Conservation (phyloP, 2,113 vertebrate species). For the Sterrhoptilus dennistouni region DNA sequence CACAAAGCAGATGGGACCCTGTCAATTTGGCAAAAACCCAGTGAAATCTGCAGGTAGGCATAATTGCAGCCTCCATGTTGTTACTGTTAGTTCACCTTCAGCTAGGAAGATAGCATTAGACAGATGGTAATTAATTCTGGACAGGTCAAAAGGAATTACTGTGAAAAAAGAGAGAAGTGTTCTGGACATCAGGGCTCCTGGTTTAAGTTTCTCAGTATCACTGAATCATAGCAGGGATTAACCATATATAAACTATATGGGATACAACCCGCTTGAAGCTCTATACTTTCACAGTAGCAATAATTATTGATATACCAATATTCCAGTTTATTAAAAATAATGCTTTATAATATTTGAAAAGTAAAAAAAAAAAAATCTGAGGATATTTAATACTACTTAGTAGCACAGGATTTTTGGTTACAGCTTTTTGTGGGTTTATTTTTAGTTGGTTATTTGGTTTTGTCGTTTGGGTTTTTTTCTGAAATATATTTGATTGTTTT, state of each 20-base stretch:
- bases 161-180: neutral
- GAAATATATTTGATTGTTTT: neutral
- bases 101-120: neutral
- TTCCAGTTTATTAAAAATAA: neutral
- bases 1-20: slow-evolving; percentile 54
- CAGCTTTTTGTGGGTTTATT: neutral
- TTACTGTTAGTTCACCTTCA: slow-evolving; percentile 29
- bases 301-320: neutral
- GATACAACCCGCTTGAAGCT: neutral
- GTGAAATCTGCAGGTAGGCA: slow-evolving; percentile 14
- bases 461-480: neutral
- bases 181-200: neutral
- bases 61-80: neutral
- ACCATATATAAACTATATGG: neutral
- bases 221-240: neutral
- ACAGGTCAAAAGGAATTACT: slow-evolving; percentile 40
- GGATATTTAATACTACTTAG: neutral
- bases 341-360: neutral
- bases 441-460: neutral
- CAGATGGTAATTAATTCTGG: slow-evolving; percentile 66
- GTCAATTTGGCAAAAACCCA: neutral
- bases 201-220: neutral
- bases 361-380: neutral
- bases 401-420: neutral
- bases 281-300: neutral